These are phyloP conservation scores for Aix galericulata DNA, from an alignment of 2,113 vertebrate genomes.

Conservation along the genomic window DNA sequence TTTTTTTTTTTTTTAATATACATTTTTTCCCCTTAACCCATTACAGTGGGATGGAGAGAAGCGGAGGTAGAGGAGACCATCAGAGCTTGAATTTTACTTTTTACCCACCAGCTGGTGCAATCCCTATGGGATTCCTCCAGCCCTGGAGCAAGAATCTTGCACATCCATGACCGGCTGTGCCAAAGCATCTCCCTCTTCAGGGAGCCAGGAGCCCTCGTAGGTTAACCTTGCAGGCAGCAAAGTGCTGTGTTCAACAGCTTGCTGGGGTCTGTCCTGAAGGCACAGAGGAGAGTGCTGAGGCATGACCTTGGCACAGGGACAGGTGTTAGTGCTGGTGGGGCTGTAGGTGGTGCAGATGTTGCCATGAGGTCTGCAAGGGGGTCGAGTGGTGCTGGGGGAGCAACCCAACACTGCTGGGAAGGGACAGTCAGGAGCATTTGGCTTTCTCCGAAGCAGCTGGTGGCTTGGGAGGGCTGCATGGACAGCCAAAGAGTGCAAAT, in stretches of 20 bases:
- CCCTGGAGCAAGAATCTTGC: rapidly evolving
- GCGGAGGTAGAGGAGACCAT: neutral
- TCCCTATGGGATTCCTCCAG: neutral
- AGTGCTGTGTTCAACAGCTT: neutral
- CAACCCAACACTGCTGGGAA: neutral
- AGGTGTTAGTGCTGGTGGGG: neutral
- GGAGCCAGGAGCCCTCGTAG: neutral
- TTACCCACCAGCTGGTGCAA: neutral
- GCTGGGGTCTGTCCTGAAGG: neutral
- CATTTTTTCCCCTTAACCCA: too few relatives aligned
- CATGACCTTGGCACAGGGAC: too few relatives aligned
- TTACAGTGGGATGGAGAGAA: neutral
- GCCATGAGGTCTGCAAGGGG: neutral
- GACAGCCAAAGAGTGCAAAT: neutral
- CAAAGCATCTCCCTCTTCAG: neutral
- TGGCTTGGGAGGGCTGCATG: neutral
- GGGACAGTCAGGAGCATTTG: neutral
- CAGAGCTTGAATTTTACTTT: neutral
- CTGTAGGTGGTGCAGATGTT: neutral
- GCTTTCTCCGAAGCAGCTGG: neutral
- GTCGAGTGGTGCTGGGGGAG: neutral
- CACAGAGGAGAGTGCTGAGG: neutral
- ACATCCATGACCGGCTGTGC: neutral
- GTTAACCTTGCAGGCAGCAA: neutral
- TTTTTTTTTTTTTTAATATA: too few relatives aligned